Conservation (phyloP, 2,113 vertebrate species). For the Acanthisitta chloris region DNA sequence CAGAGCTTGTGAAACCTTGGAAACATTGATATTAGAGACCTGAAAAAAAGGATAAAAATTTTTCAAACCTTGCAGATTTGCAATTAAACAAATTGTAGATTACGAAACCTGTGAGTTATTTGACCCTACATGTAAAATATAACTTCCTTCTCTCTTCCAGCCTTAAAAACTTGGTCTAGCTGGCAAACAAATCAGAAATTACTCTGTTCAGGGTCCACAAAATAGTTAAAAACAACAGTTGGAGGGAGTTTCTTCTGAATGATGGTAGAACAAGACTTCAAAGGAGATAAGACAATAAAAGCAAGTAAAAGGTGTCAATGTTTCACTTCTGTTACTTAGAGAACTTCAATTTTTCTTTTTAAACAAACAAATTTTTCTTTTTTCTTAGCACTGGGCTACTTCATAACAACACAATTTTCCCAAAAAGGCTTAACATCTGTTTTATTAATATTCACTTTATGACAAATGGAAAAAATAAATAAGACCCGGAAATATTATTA, state of each 20-base stretch:
- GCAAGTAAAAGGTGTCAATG: neutral
- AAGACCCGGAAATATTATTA: neutral
- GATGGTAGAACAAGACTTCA: neutral
- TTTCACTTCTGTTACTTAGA: neutral
- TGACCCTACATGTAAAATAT: neutral
- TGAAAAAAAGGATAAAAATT: neutral
- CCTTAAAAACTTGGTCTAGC: neutral
- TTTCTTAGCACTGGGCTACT: neutral
- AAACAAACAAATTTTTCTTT: neutral
- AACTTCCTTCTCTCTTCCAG: neutral
- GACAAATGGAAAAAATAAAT: neutral
- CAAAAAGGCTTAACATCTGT: neutral
- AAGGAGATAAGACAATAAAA: neutral
- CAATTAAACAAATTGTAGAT: neutral
- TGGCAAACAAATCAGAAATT: neutral
- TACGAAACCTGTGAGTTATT: neutral
- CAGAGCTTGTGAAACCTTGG: neutral
- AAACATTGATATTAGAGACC: neutral
- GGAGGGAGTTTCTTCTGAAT: neutral
- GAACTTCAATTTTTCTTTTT: neutral
- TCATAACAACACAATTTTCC: neutral
- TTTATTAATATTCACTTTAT: neutral
- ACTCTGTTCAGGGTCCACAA: neutral
- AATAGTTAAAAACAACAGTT: neutral
- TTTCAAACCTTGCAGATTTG: neutral